Base-by-base conservation (phyloP, 2,888 invertebrate genomes). In the Sericinus montela region DNA sequence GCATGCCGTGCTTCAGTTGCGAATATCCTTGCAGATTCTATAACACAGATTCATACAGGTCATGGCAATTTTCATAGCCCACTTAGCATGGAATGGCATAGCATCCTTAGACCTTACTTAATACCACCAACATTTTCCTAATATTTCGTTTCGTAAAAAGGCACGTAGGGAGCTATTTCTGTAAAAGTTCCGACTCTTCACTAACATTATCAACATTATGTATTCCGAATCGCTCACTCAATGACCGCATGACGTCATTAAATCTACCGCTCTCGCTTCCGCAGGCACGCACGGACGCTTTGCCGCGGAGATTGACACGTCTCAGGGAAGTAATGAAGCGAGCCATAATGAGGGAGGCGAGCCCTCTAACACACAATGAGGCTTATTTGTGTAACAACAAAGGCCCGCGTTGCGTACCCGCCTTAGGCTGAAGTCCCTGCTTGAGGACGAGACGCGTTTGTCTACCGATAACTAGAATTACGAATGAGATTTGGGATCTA, bases 351-450 rank as follows among this genome's bases (percentile, higher is more conserved):
- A 76, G 74, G 71, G 68, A 63, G 60, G 62, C 42, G 43, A 48
- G 43, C 48, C 59, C 62, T 64, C 62, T 55, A 63, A 43, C 48
- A 60, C 65, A 69, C 71, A 78, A 80, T 73, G 71, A 78, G 62
- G 79, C 75, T 73, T 70, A 74, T 77, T 75, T 65, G 57, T 62
- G 60, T 63, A 60, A 63, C 67, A 70, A 70, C 71, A 73, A 73
- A 68, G 67, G 64, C 40, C 55, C 64, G 69, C 70, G 68, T 67
- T 64, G 69, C 59, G 54, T 46, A 61, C 69, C 64, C 53, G 42
- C 48, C 43, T 29, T 38, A 37, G 43, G 43, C 42, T 32, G 15
- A 37, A 48, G 43, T 43, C 43, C 44, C 44, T 49, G 39, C 41
- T 47, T 16, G 38, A 43, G 38, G 25, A 37, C n/a, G 38, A 43